Percentiles rank a stretch among this genome's conserved stretches.
phyloP scores from a whole-genome alignment of 2,888 invertebrate species.

The Therioaphis trifolii region DNA sequence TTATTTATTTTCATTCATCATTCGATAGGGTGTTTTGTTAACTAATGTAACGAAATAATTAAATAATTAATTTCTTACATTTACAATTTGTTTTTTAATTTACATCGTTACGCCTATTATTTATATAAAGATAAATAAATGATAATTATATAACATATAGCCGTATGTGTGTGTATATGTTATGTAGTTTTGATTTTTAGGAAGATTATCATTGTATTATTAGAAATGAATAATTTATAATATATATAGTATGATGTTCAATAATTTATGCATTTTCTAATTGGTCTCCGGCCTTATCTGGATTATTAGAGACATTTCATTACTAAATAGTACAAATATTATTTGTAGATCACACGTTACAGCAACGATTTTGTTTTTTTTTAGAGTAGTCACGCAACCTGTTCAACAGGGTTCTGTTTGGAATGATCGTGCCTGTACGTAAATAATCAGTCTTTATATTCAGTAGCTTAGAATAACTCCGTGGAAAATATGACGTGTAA shows the following conservation, averaged over 20 bases:
- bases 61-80: too few species aligned
- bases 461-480: conserved; percentile 1
- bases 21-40: neutral
- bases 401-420: neutral
- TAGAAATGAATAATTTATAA: too few species aligned
- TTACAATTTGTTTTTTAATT: too few species aligned
- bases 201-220: too few species aligned
- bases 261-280: too few species aligned
- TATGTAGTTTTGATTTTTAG: too few species aligned
- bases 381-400: neutral
- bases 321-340: neutral
- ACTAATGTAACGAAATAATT: neutral
- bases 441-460: conserved; percentile 6
- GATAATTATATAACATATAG: too few species aligned
- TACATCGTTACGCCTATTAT: too few species aligned
- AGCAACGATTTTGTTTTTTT: too few species aligned
- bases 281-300: neutral
- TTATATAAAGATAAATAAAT: too few species aligned
- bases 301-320: neutral
- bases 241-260: too few species aligned
- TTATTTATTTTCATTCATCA: conserved; percentile 28
- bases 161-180: too few species aligned
- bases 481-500: neutral
- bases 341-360: neutral
- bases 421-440: neutral